Evolutionary conservation across 2,797 vertebrate genomes (phyloP).

Genomic region (Masticophis lateralis): DNA sequence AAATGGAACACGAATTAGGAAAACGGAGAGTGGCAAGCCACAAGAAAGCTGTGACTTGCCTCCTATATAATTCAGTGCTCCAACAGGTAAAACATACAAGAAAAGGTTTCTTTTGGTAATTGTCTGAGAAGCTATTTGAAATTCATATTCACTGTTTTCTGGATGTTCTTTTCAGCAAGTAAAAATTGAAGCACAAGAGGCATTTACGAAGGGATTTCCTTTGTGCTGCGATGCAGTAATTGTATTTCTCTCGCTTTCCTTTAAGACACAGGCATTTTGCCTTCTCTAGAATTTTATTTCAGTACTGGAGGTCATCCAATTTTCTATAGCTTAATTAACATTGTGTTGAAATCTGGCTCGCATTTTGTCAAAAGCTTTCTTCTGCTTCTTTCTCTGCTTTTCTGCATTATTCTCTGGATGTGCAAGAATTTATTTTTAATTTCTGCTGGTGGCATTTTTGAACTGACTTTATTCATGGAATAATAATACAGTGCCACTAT

Average conservation of each 20-base stretch:
- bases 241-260: background rate
- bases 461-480: background rate
- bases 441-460: background rate
- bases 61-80: conserved; percentile 69
- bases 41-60: conserved; percentile 70
- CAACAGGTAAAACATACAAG: conserved; percentile 66
- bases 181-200: background rate
- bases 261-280: background rate
- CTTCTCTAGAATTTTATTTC: background rate
- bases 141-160: conserved; percentile 6
- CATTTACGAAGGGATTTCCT: background rate
- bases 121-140: background rate
- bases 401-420: background rate
- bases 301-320: background rate
- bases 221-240: background rate
- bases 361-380: background rate
- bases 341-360: background rate
- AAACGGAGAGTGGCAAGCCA: conserved; percentile 71
- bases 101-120: background rate
- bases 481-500: background rate
- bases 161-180: conserved; percentile 11
- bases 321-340: background rate
- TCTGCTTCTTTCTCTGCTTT: background rate
- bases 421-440: background rate
- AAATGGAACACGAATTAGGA: conserved; percentile 61